Conservation (phyloP, 2,888 invertebrate species). For the Mesodorylaimus sp. region DNA sequence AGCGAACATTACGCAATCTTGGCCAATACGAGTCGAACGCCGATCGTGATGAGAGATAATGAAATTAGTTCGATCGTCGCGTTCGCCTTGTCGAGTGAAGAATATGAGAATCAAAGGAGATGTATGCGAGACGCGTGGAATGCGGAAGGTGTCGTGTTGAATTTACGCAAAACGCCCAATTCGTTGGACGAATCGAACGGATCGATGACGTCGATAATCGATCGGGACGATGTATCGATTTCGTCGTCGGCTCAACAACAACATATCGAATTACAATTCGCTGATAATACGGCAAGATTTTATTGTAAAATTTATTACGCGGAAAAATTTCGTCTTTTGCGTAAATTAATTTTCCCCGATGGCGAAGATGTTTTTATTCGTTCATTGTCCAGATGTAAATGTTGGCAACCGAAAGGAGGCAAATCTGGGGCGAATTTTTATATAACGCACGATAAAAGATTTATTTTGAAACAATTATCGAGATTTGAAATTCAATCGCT, state of each 20-base stretch:
- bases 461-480: conserved; percentile 85
- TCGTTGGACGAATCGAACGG: background rate
- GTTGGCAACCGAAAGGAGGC: conserved; percentile 85
- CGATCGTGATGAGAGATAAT: conserved; percentile 49
- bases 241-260: conserved; percentile 12
- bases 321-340: conserved; percentile 64
- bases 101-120: conserved; percentile 48
- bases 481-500: conserved; percentile 75
- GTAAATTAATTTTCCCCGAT: conserved; percentile 35
- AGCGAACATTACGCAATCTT: conserved; percentile 54
- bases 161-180: too few species aligned
- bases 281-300: conserved; percentile 53
- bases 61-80: conserved; percentile 70
- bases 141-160: too few species aligned
- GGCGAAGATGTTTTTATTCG: conserved; percentile 45
- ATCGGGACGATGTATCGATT: too few species aligned
- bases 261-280: conserved; percentile 38
- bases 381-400: conserved; percentile 61
- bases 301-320: conserved; percentile 64
- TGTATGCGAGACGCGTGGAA: conserved; percentile 26
- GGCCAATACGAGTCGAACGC: conserved; percentile 31
- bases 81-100: conserved; percentile 52
- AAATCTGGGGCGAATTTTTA: conserved; percentile 92
- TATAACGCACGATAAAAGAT: conserved; percentile 48
- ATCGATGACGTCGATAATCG: too few species aligned